phyloP scores from a whole-genome alignment of 2,888 invertebrate species.

The Bembecia ichneumoniformis region DNA sequence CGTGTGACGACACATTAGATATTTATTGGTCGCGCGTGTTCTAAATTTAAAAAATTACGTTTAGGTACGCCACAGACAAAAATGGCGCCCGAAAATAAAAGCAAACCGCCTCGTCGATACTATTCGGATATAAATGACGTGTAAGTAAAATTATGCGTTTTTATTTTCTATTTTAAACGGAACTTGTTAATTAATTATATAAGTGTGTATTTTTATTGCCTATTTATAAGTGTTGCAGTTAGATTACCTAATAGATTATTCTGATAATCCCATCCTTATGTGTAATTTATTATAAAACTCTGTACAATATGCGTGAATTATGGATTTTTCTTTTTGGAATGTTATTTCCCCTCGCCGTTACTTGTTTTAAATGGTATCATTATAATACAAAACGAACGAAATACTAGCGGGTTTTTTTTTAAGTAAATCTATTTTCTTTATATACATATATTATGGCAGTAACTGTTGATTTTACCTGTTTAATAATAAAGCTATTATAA shows the following conservation, averaged over 20 bases:
- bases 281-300: conserved; percentile 5
- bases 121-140: conserved; percentile 1
- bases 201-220: not conserved
- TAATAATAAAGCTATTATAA: conserved; percentile 3
- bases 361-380: conserved; percentile 32
- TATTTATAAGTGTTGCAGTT: not conserved
- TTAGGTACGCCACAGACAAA: conserved; percentile 19
- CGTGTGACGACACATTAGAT: conserved; percentile 4
- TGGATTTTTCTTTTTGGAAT: conserved; percentile 23
- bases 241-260: not conserved
- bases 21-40: conserved; percentile 6
- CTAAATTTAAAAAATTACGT: conserved; percentile 22
- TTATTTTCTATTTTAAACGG: not conserved
- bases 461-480: conserved; percentile 9
- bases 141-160: not conserved
- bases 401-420: conserved; percentile 22
- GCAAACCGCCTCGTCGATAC: conserved; percentile 26
- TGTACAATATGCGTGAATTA: conserved; percentile 5
- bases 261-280: conserved; percentile 7
- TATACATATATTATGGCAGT: conserved; percentile 18
- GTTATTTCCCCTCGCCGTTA: conserved; percentile 30
- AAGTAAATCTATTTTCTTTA: conserved; percentile 5
- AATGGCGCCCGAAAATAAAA: conserved; percentile 30
- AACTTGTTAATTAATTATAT: not conserved
- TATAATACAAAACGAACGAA: conserved; percentile 38